phyloP scores from a whole-genome alignment of 2,888 invertebrate species.

The Elysia crispata region DNA sequence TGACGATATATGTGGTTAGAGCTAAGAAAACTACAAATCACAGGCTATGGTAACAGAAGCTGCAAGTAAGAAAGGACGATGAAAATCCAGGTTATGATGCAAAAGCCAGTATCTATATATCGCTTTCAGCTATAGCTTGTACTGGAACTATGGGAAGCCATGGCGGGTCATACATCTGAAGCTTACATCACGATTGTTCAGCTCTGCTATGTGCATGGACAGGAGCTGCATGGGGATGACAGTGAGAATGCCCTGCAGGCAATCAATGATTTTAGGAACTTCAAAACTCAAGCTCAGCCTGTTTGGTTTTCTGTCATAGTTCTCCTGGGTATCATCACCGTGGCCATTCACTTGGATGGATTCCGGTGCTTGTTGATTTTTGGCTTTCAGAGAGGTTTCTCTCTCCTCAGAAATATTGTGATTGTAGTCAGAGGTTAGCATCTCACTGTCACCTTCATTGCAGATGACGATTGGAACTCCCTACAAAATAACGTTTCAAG shows the following conservation, averaged over 20 bases:
- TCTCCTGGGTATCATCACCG: no score
- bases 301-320: no score
- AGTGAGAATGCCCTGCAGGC: conserved; percentile 93
- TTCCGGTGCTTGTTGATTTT: not conserved
- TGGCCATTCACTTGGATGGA: no score
- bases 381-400: not conserved
- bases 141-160: no score
- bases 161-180: not conserved
- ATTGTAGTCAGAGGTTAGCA: conserved; percentile 26
- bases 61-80: no score
- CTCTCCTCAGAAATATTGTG: not conserved
- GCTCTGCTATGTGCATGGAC: conserved; percentile 98
- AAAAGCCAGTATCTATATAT: no score
- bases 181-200: conserved; percentile 77
- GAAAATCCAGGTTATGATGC: no score
- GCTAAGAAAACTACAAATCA: no score
- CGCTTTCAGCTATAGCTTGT: no score
- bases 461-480: conserved; percentile 96
- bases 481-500: conserved; percentile 74
- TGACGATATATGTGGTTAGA: no score
- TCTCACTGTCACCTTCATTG: conserved; percentile 91
- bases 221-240: conserved; percentile 99
- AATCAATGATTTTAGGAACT: conserved; percentile 97
- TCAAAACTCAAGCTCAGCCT: conserved; percentile 80
- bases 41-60: no score